phyloP scores from a whole-genome alignment of 1,140 invertebrate species.

The Trachymyrmex cornetzi region DNA sequence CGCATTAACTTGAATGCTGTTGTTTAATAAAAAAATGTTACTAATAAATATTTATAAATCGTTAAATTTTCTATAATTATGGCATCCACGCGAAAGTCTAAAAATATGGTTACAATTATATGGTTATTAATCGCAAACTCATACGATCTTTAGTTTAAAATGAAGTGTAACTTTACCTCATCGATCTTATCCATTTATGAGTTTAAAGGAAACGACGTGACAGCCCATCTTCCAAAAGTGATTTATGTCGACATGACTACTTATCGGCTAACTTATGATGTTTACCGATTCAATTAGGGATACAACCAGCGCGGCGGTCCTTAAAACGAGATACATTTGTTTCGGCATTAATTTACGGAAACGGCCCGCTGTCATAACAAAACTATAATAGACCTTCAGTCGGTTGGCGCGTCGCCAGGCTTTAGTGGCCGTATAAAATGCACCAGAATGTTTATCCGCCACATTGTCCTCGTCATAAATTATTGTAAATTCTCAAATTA shows the following conservation, averaged over 20 bases:
- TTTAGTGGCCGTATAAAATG: slow-evolving; percentile 67
- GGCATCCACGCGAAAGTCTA: neutral
- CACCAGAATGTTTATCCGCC: slow-evolving; percentile 52
- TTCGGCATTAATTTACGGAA: slow-evolving; percentile 86
- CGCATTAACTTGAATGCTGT: neutral
- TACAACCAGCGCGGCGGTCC: slow-evolving; percentile 71
- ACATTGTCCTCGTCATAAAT: slow-evolving; percentile 62
- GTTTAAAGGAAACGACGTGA: slow-evolving; percentile 63
- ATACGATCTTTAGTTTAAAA: slow-evolving; percentile 6
- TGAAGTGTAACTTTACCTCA: neutral
- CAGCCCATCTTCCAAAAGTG: slow-evolving; percentile 76
- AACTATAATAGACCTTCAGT: slow-evolving; percentile 86
- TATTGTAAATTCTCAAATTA: slow-evolving; percentile 6
- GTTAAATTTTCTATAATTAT: neutral
- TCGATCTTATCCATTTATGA: slow-evolving; percentile 13
- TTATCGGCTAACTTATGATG: slow-evolving; percentile 85
- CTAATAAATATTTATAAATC: neutral
- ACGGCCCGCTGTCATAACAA: slow-evolving; percentile 86
- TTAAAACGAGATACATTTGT: slow-evolving; percentile 84
- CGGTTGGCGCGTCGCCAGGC: slow-evolving; percentile 75
- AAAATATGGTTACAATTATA: neutral
- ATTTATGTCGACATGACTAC: slow-evolving; percentile 81
- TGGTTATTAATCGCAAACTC: neutral
- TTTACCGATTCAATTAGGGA: slow-evolving; percentile 87
- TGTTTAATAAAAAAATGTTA: slow-evolving; percentile 8